phyloP scores from a whole-genome alignment of 2,113 vertebrate genomes.

The Dicerorhinus sumatrensis region DNA sequence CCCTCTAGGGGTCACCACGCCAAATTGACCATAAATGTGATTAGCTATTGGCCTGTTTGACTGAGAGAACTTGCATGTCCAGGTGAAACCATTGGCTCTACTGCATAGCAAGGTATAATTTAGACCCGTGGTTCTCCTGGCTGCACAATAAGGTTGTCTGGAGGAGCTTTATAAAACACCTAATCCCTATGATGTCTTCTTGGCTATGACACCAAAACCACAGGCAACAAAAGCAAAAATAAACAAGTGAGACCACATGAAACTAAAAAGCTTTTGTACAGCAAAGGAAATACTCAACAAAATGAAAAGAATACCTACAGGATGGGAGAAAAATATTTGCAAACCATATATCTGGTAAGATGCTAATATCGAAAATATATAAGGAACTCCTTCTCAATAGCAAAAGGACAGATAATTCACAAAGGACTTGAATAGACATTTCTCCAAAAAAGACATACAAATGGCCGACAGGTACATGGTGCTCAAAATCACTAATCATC shows the following conservation, averaged over 20 bases:
- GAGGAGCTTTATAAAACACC: background rate
- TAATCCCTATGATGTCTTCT: background rate
- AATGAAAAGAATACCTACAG: background rate
- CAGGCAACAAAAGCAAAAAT: background rate
- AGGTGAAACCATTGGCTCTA: background rate
- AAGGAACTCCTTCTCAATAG: background rate
- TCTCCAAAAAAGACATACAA: background rate
- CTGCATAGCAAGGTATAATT: background rate
- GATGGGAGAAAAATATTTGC: background rate
- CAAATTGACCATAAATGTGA: background rate
- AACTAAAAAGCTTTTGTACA: background rate
- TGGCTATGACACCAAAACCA: background rate
- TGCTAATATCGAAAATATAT: background rate
- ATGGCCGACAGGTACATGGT: background rate
- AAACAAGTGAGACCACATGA: background rate
- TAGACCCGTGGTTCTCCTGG: background rate
- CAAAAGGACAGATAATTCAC: background rate
- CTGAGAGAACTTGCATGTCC: background rate
- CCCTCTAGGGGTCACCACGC: background rate
- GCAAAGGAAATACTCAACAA: background rate
- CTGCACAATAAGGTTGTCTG: background rate
- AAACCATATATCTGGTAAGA: background rate
- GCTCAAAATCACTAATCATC: background rate
- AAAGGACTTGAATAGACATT: background rate
- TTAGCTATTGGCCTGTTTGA: background rate